Percentiles rank a stretch among this genome's conserved stretches.
Evolutionary conservation across 1,140 invertebrate genomes (phyloP).

Genomic region (Drosophila trapezifrons): DNA sequence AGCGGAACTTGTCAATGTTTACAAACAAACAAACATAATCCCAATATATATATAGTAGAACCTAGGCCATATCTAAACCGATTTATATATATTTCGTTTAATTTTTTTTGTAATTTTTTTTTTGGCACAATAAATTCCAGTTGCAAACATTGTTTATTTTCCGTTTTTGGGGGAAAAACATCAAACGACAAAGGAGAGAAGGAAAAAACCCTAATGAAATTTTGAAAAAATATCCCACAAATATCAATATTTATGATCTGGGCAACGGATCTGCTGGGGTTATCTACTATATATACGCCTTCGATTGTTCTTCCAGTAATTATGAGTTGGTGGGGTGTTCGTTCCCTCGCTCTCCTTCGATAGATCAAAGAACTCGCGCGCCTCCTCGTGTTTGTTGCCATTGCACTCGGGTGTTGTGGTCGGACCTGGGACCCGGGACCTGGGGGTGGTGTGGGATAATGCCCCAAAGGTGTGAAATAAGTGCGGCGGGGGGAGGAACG

Average conservation of each 20-base stretch:
- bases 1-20: conserved; percentile 78
- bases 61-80: conserved; percentile 38
- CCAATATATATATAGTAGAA: conserved; percentile 42
- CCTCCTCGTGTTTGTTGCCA: conserved; percentile 73
- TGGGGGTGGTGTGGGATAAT: conserved; percentile 11
- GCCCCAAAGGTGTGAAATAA: conserved; percentile 65
- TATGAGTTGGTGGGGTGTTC: conserved; percentile 61
- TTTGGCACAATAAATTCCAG: conserved; percentile 72
- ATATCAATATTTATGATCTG: conserved; percentile 66
- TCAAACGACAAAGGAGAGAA: conserved; percentile 69
- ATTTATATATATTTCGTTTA: conserved; percentile 48
- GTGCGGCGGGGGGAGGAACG: neutral
- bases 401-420: conserved; percentile 68
- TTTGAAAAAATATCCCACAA: conserved; percentile 55
- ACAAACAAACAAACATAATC: conserved; percentile 71
- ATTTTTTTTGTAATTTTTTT: conserved; percentile 28
- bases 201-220: conserved; percentile 31
- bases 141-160: conserved; percentile 73
- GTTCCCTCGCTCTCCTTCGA: conserved; percentile 53
- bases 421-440: neutral
- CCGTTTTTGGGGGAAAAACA: conserved; percentile 65
- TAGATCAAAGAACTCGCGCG: conserved; percentile 70
- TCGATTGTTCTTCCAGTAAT: conserved; percentile 59
- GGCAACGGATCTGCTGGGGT: conserved; percentile 60
- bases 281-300: conserved; percentile 40